Base-by-base conservation (phyloP, 1,140 invertebrate genomes). In the Sesamia nonagrioides region DNA sequence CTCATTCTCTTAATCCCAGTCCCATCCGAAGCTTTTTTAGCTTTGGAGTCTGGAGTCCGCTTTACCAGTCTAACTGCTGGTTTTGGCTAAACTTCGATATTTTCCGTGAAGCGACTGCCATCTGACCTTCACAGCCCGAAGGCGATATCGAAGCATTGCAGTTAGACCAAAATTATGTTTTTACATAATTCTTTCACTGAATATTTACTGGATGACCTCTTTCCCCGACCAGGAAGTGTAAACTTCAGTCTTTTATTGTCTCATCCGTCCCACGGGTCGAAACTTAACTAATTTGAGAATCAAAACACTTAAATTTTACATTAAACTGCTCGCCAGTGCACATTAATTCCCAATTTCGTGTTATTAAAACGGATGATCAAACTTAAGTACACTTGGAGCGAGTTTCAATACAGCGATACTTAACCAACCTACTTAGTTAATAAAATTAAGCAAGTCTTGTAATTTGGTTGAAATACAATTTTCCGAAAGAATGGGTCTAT, bases 221-320 rank as follows among this genome's bases (percentile, higher is more conserved):
- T 50, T 75, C 35, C 2, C 60, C 6, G 15, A 11, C 15, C 56
- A 8, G 1, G 15, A 13, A 50, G 42, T 63, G 72, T 75, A 73
- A 18, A 66, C 37, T 45, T 17, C 11, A 72, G 35, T 35, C 50
- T 73, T 73, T 73, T 58, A 73, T 73, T 73, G 35, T 45, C 54
- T 21, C 54, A 9, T 52, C 50, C 13, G 50, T 37, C 71, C 71
- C 54, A 45, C 7, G 54, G 52, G 71, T 40, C n/a, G 37, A 63
- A 63, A 79, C 77, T 79, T 79, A 50, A 18, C 66, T 78, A 73
- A 79, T 79, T 73, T 79, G 48, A 52, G 63, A 73, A 79, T 78
- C 77, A 61, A 71, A 78, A 56, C 61, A 60, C 54, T 75, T 50
- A 60, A 58, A 40, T 27, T 45, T 21, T 60, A 61, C 56, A 71